Evolutionary conservation across 53 echinoderm and acorn worm species (phyloP), one percentile per base, ranked within the genome.

Genomic region (Astropecten irregularis): DNA sequence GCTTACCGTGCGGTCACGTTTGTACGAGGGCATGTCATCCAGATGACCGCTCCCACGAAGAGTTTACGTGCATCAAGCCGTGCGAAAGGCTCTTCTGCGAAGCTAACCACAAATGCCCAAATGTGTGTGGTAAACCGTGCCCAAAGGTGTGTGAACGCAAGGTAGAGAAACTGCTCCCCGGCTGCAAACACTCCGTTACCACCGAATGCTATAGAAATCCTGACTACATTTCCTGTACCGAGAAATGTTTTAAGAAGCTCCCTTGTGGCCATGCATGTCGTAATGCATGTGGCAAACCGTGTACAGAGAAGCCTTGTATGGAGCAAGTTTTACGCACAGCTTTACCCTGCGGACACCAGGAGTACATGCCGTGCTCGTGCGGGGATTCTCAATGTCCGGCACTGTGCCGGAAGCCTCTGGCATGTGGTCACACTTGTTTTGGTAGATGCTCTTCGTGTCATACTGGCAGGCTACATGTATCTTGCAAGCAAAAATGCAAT

Each of bases 391-490:
- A 38, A 33, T 67, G 87, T 15, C 56, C 81, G n/a, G 21, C 47
- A 4, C 58, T 16, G 29, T 95, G 95, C 42, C 29, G 49, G 3
- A 49, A 27, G 23, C 13, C 64, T 16, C 62, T 86, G 29, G 66
- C 46, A 16, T 95, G 95, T 87, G 87, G 66, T 11, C 92, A 95
- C 86, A 49, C 10, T 1, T 95, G 95, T 73, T 52, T 59, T 2
- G 92, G 92, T 23, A 87, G 64, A 66, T 95, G 95, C 64, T 87
- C 85, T 22, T 48, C 63, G n/a, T 86, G 86, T 66, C 53, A 40
- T 42, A 27, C 66, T 7, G 76, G 55, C 36, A 48, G 70, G 32
- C 62, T 60, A 5, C 68, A 87, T 20, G 68, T 47, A 18, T 28
- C 58, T 44, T 87, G 87, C 59, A 57, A 5, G 20, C 15, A 0